phyloP scores from a whole-genome alignment of 2,888 invertebrate genomes.

The Lasioglossum oenotherae region DNA sequence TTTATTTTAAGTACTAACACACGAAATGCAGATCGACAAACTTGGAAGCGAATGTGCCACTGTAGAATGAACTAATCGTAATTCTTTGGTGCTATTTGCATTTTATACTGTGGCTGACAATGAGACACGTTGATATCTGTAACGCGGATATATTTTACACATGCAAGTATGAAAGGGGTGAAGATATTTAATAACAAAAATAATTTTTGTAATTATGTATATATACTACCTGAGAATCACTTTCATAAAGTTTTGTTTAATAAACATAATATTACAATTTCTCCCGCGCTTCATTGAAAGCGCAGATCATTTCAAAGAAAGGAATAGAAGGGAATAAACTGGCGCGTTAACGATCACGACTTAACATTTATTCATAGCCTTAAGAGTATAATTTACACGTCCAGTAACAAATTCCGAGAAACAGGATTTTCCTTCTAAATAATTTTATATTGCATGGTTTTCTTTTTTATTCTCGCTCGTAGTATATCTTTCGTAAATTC shows the following conservation, averaged over 20 bases:
- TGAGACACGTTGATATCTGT: conserved; percentile 23
- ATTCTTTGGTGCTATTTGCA: conserved; percentile 48
- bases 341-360: conserved; percentile 58
- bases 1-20: conserved; percentile 37
- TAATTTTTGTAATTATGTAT: conserved; percentile 69
- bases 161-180: neutral
- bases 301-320: neutral
- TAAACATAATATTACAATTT: conserved; percentile 50
- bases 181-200: conserved; percentile 56
- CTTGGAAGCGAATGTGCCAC: conserved; percentile 24
- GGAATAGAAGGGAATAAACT: conserved; percentile 35
- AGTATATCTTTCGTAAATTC: conserved; percentile 24
- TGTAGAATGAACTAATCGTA: conserved; percentile 29
- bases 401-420: conserved; percentile 55
- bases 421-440: conserved; percentile 21
- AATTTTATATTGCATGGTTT: conserved; percentile 2
- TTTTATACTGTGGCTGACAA: conserved; percentile 21
- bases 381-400: conserved; percentile 51
- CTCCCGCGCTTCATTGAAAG: conserved; percentile 10
- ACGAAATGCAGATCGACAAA: conserved; percentile 13
- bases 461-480: conserved; percentile 16
- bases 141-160: conserved; percentile 31
- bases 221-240: conserved; percentile 67
- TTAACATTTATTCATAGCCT: conserved; percentile 69
- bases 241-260: conserved; percentile 78